Percentiles rank a stretch among this genome's conserved stretches.
phyloP scores from a whole-genome alignment of 1,140 invertebrate species.

The Ruditapes philippinarum region DNA sequence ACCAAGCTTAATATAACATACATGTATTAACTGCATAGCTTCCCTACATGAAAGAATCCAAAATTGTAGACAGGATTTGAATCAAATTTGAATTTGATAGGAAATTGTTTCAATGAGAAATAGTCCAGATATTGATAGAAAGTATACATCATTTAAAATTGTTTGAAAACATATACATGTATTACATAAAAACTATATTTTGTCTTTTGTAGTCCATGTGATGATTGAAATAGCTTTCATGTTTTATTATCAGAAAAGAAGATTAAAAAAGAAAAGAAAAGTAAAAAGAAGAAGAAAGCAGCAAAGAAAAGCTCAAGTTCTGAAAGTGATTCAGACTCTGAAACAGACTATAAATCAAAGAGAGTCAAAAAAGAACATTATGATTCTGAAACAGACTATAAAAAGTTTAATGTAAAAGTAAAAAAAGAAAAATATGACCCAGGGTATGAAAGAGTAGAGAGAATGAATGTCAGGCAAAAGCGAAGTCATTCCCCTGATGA shows the following conservation, averaged over 20 bases:
- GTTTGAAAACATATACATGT: too few species aligned
- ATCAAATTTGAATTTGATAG: too few species aligned
- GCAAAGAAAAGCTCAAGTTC: constrained; percentile 50
- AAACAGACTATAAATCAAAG: neutral
- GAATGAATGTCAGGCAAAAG: neutral
- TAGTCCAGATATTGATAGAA: too few species aligned
- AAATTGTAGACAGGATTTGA: too few species aligned
- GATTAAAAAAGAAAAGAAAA: constrained; percentile 75
- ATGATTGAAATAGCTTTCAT: neutral
- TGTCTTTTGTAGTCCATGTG: too few species aligned
- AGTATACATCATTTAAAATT: too few species aligned
- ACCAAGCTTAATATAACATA: too few species aligned
- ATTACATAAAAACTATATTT: too few species aligned
- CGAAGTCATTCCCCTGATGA: neutral
- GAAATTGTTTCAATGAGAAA: too few species aligned
- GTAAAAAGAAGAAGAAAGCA: constrained; percentile 73
- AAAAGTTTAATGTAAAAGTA: constrained; percentile 20
- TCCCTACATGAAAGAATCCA: too few species aligned
- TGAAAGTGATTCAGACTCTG: constrained; percentile 48
- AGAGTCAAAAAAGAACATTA: constrained; percentile 70
- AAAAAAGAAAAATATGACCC: constrained; percentile 70
- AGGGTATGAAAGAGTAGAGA: constrained; percentile 68
- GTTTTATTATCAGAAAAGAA: constrained; percentile 68
- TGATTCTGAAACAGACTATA: constrained; percentile 35
- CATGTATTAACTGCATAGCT: too few species aligned